Base-by-base conservation (phyloP, 2,888 invertebrate species). In the Synanthedon tipuliformis region DNA sequence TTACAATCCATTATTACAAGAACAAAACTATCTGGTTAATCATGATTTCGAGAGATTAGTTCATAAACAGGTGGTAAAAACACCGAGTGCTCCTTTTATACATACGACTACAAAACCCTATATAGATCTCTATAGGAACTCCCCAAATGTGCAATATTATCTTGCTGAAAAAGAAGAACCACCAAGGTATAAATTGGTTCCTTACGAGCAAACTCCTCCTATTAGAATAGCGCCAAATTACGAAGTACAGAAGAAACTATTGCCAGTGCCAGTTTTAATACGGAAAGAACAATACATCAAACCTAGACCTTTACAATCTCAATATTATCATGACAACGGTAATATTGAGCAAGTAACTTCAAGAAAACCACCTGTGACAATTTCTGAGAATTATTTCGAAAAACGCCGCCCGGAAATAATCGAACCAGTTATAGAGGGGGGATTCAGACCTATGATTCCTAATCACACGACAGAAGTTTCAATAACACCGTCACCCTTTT, bases 151-250 rank as follows among this genome's bases (percentile, higher is more conserved):
- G 48, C 72, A 76, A 54, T 87, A 85, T 63, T 88, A 85, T 65
- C 61, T 76, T 51, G 60, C 79, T 4, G 81, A 82, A 60, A 81
- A 80, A 57, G 77, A 79, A 15, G 74, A 71, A 18, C 55, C 64
- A 41, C 79, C 77, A 5, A 84, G 78, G 64, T 88, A 79, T 59
- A 88, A 83, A 68, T 65, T 88, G 48, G 75, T 88, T n/a, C 88
- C 88, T 0, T 88, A 88, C 61, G 81, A 88, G 54, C 88, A 88
- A 68, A 79, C 87, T 11, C 86, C 88, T 48, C 88, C 88, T 2
- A 64, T 85, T 4, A 69, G 69, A 62, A 61, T 70, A 12, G n/a
- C 55, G 23, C 51, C 62, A 4, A 66, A 68, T 55, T 51, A 51
- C 40, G 53, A 51, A 16, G n/a, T 45, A 48, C 52, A 48, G 51